Evolutionary conservation across 2,113 vertebrate genomes (phyloP).

Genomic region (Mirounga angustirostris): DNA sequence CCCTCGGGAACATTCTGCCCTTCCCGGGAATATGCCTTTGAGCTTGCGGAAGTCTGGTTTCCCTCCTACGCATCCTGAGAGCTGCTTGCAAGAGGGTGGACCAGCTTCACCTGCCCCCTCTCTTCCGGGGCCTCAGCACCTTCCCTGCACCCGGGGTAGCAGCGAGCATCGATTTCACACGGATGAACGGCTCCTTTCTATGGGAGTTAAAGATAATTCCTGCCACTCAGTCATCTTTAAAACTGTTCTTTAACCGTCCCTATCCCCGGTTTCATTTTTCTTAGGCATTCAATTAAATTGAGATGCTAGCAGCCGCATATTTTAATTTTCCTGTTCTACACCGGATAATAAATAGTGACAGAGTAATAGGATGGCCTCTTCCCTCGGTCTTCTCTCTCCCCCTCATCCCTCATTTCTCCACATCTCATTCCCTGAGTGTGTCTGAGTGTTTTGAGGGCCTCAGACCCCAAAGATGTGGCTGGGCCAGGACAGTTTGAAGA

Average conservation of each 20-base stretch:
- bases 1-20: constrained; percentile 64
- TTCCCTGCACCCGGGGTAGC: neutral
- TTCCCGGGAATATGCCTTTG: neutral
- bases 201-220: neutral
- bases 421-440: neutral
- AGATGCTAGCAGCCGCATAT: neutral
- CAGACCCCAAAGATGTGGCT: too few species aligned
- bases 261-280: neutral
- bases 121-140: rapidly evolving
- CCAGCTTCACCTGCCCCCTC: neutral
- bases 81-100: neutral
- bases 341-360: neutral
- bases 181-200: neutral
- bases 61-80: neutral
- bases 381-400: rapidly evolving
- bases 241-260: neutral
- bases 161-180: rapidly evolving
- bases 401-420: neutral
- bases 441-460: neutral
- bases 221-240: neutral
- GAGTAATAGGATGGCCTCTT: rapidly evolving
- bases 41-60: neutral
- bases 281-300: neutral
- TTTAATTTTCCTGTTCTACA: neutral
- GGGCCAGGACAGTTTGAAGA: rapidly evolving